Evolutionary conservation across 2,113 vertebrate genomes (phyloP), one percentile per base, ranked within the genome.

Genomic region (Leptobrachium ailaonicum): DNA sequence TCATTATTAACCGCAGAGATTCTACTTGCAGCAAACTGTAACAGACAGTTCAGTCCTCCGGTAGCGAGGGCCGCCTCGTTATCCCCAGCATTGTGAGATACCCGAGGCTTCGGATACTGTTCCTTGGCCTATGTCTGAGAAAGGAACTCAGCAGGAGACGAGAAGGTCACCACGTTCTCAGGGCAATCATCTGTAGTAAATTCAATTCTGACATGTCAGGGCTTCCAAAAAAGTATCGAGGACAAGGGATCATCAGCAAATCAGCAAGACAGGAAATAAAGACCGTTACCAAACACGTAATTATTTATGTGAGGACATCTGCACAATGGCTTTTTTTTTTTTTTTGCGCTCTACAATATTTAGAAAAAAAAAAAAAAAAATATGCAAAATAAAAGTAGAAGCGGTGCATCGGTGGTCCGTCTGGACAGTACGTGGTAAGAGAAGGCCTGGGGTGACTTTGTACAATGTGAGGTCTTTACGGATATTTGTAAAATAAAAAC

Each of bases 91-190:
- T 88, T 86, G 86, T 82, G 83, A 87, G 87, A 87, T 89, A 88
- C 85, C 83, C 76, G 86, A 84, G 86, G 84, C 85, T 76, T 76
- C 83, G 84, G 83, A 87, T 88, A 83, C 84, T 86, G 86, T 81
- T 88, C 84, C 78, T 83, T 84, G 87, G 85, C 86, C 87, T 88
- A 88, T 88, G 81, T 82, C 71, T 42, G 76, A 86, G 83, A 85
- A 88, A 87, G 85, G 87, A 83, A 84, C 88, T 86, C 89, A 87
- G 87, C 87, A 87, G 88, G 89, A 90, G 89, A 84, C 83, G 85
- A 87, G 87, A 87, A 86, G 89, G 87, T 91, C 90, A 91, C 82
- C 84, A 85, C 87, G 85, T 91, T 91, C 90, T 89, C 90, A 91
- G 88, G 89, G 87, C 88, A 91, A 88, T 90, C 90, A 90, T 86